Evolutionary conservation across 2,797 vertebrate species (phyloP), one percentile per base, ranked within the genome.

Genomic region (Sarcophilus harrisii): DNA sequence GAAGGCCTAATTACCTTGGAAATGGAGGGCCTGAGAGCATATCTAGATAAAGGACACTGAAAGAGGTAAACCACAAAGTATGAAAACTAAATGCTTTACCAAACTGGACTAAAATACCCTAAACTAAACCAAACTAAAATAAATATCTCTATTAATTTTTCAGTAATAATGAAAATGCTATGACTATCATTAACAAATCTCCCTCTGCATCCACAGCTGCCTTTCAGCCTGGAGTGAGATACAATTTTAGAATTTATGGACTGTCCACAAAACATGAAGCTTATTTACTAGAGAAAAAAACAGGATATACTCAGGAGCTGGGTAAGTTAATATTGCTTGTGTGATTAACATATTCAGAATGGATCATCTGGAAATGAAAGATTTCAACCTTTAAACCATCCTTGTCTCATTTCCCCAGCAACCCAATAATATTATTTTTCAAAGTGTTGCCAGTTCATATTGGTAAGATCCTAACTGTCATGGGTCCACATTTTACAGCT

Each of bases 181-280:
- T 55, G 87, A 29, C 59, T 81, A 13, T 91, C 93, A 45, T 0
- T 94, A 87, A 96, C 28, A 27, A 94, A 58, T 58, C 95, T 27
- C 45, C 6, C 12, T 93, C 90, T 66, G 98, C 0, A 97, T 96
- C 97, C 97, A 45, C 96, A 99, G 99, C 60, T 94, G 55, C 97
- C 93, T 99, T 99, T 97, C 97, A 38, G 96, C 96, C 97, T 0
- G 99, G 99, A 0, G 92, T 97, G 49, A 99, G 98, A 94, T 99
- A 99, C 92, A 98, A 95, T 30, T 99, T 99, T 98, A 96, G 58
- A 24, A 96, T 99, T 94, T 99, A 99, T 92, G 99, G 98, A 91
- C 38, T 96, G 38, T 99, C 99, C 96, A 96, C 96, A 32, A 90
- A 97, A 92, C 87, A 97, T 62, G 98, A 91, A 95, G 93, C 99